Evolutionary conservation across 2,888 invertebrate species (phyloP), one percentile per base, ranked within the genome.

Genomic region (Empis stercorea): DNA sequence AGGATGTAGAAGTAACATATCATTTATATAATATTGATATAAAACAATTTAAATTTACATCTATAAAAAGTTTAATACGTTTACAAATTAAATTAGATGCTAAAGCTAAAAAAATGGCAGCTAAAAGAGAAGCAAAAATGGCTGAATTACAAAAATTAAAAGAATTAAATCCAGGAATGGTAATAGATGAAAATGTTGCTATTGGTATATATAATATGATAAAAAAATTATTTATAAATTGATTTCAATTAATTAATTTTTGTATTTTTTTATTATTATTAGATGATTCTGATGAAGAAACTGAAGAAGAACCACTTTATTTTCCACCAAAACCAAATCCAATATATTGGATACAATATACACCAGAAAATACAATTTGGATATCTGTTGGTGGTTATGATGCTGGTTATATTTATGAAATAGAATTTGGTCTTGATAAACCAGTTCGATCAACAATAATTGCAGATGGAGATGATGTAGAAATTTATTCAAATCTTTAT

Each of bases 371-470:
- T 17, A 75, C 74, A 1, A 65, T 81, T 46, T 79, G 79, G 76
- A 53, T 81, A 1, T 77, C 79, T 1, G 72, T 81, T 70, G 73
- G 69, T 3, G 81, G 79, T 20, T 81, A 73, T 54, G 81, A 81
- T 60, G 76, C 80, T 4, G 81, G 81, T 20, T 81, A 77, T 54
- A 71, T 81, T 51, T 82, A 82, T 56, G 80, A 81, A 62, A 75
- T 66, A 17, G 46, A 57, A 27, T 71, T 74, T 32, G 68, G 69
- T 16, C 62, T 68, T 41, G 61, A 66, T 1, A 68, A 71, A 23
- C 75, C 76, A 1, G 51, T 68, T 3, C 61, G 57, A 37, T 73
- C 71, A 53, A 72, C 69, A 4, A 54, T 72, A 30, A 68, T 81
- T 11, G 58, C 63, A 7, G 74, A 75, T 50, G 75, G 69, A 1